Evolutionary conservation across 2,797 vertebrate species (phyloP), one percentile per base, ranked within the genome.

Genomic region (Tympanoctomys barrerae): DNA sequence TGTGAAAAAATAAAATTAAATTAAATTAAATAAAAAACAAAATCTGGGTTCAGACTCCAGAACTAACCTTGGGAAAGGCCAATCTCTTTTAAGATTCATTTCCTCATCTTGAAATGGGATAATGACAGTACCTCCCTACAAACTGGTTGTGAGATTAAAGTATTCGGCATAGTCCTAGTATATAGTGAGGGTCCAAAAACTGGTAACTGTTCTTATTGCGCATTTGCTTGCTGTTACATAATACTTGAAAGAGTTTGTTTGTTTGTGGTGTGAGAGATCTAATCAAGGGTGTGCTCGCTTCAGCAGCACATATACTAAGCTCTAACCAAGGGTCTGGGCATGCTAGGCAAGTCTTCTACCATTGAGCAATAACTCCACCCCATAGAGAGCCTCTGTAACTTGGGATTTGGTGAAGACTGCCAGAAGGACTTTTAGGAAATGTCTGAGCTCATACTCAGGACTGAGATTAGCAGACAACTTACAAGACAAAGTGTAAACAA

Each of bases 71-170:
- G 52, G 80, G n/a, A 49, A 75, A 61, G 13, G 33, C 88, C 28
- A 24, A 10, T 36, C 59, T 70, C 78, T 71, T 62, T 61, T 77
- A 49, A 49, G 42, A 46, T 49, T n/a, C 2, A 0, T 57, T 28
- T 87, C 61, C 46, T 84, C 70, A 52, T 91, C 42, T 79, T 46
- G 54, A 91, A 90, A 87, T 86, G 59, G 13, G 4, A 42, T 85
- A 42, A 73, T 81, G 87, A 22, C 1, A 33, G 12, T 1, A 9
- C 14, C 14, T 59, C 11, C 52, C 54, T 4, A 16, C 7, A 75
- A 36, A 36, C 22, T 80, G 31, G 13, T 52, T 49, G 10, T 71
- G 49, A 93, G 62, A 75, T 19, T 57, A 77, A 83, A 68, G 59
- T 52, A 16, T 14, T 33, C 7, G 1, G 11, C 33, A 24, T 26